Evolutionary conservation across 2,113 vertebrate species (phyloP), one percentile per base, ranked within the genome.

Genomic region (Bubalus kerabau): DNA sequence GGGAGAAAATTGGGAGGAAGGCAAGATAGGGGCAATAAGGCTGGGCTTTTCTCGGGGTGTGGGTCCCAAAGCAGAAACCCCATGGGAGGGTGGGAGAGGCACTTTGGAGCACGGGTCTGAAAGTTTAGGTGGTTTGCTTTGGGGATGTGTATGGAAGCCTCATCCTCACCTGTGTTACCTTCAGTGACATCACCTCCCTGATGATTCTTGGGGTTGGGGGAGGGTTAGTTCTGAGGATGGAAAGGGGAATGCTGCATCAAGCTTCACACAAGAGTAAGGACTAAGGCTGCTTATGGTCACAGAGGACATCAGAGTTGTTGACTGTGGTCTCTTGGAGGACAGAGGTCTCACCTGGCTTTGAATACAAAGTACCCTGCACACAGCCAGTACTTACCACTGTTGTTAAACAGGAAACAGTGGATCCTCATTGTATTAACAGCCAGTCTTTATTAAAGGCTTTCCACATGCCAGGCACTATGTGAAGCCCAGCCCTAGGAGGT

Each of bases 391-490:
- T n/a, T 26, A 48, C 1, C 19, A 43, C 21, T 52, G 0, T 50
- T 32, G 14, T 23, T 15, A 56, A 71, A 76, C 17, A 50, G n/a
- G 26, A 26, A 84, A 60, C n/a, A 50, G 7, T 43, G 28, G 36
- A 28, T 23, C 46, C 74, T 97, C 11, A 56, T 52, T 6, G 3
- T 59, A 30, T 43, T 17, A 48, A 56, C 6, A 64, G 48, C 19
- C 4, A 7, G 1, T 30, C 2, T 48, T 81, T 46, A 32, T 21
- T 36, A 60, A 60, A 48, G 32, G 1, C 60, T 74, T 46, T 12
- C 28, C 36, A 7, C 0, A 0, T 94, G 19, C 40, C 48, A 36
- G 82, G 80, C 36, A 26, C 19, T 9, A 48, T 4, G 21, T 43
- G 11, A 16, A n/a, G 26, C 60, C 83, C 48, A 81, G 28, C 40